phyloP scores from a whole-genome alignment of 1,140 invertebrate species.

The Caenorhabditis briggsae region DNA sequence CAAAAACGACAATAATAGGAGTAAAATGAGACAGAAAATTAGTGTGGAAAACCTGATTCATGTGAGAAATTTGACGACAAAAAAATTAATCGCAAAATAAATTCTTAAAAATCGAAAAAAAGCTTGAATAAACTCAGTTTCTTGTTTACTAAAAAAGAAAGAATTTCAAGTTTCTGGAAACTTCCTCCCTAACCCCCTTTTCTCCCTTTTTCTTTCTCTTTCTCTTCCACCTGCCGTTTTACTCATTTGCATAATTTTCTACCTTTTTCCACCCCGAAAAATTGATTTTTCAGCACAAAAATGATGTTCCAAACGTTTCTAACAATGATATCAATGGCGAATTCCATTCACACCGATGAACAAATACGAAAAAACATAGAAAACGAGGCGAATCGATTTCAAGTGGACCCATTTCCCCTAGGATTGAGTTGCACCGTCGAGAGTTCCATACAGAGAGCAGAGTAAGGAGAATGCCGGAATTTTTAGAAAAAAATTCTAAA shows the following conservation, averaged over 20 bases:
- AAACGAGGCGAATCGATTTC: background rate
- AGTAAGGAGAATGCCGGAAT: background rate
- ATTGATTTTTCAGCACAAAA: background rate
- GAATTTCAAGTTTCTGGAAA: no score
- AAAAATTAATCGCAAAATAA: no score
- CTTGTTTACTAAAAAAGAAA: no score
- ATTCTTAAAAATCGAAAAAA: no score
- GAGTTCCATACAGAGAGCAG: background rate
- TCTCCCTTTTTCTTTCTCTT: background rate
- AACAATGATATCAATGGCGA: background rate
- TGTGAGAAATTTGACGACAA: no score
- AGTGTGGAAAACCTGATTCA: no score
- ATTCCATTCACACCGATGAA: background rate
- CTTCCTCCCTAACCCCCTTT: background rate
- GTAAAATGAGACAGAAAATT: no score
- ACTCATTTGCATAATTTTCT: background rate
- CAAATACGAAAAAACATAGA: background rate
- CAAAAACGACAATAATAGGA: background rate
- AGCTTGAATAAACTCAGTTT: no score
- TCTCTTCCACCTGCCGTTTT: background rate
- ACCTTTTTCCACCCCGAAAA: background rate
- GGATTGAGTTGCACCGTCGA: no score
- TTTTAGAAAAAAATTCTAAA: background rate
- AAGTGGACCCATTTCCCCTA: background rate
- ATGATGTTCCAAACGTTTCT: slow-evolving; percentile 7